Percentiles rank a stretch among this genome's conserved stretches.
Evolutionary conservation across 2,797 vertebrate species (phyloP).

Genomic region (Paguma larvata): DNA sequence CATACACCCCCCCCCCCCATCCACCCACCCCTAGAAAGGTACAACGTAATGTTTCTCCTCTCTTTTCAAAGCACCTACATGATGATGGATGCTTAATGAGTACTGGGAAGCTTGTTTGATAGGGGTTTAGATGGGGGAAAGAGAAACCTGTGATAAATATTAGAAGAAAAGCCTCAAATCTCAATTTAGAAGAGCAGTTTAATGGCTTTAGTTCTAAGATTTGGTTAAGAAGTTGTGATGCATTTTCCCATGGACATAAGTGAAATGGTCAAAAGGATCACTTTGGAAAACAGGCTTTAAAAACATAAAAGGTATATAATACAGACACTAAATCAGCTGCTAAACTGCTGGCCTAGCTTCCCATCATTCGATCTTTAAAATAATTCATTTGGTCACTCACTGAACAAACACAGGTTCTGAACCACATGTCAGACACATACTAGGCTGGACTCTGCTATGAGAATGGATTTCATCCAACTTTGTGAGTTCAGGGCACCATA

Average conservation of each 20-base stretch:
- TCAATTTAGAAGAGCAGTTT: not conserved
- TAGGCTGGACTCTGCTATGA: not conserved
- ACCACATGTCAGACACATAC: not conserved
- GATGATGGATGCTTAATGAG: not conserved
- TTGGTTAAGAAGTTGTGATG: not conserved
- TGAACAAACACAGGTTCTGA: not conserved
- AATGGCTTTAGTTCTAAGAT: not conserved
- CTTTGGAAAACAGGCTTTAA: not conserved
- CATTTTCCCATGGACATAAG: not conserved
- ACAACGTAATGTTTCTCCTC: not conserved
- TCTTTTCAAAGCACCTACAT: not conserved
- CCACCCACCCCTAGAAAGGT: not conserved
- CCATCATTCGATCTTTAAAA: not conserved
- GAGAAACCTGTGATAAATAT: not conserved
- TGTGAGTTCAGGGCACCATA: not conserved
- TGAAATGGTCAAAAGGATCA: not conserved
- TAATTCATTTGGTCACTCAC: not conserved
- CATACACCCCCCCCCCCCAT: too few relatives aligned
- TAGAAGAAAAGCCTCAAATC: not conserved
- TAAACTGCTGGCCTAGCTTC: not conserved
- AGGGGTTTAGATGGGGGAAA: not conserved
- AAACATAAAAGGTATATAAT: not conserved
- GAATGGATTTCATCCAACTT: not conserved
- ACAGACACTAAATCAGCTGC: not conserved
- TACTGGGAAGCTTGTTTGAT: not conserved